phyloP scores from a whole-genome alignment of 2,888 invertebrate genomes.

The Magallana nippona region DNA sequence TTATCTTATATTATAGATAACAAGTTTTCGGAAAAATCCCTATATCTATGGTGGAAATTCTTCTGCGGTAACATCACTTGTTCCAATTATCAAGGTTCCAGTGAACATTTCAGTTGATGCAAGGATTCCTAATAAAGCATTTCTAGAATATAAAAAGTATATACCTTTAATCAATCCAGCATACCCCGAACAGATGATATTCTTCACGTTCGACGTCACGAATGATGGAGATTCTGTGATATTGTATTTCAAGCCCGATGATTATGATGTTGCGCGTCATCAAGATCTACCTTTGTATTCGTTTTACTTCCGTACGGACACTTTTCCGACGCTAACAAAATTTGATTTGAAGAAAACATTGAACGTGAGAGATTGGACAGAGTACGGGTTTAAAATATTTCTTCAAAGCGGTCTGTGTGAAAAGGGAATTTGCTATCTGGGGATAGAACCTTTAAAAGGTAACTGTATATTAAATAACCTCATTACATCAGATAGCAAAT shows the following conservation, averaged over 20 bases:
- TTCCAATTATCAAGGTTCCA: neutral
- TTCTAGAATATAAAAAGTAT: neutral
- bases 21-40: neutral
- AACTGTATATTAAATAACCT: no score
- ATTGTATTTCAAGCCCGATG: conserved; percentile 43
- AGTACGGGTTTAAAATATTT: neutral
- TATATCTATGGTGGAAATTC: conserved; percentile 9
- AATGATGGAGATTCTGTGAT: conserved; percentile 39
- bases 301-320: neutral
- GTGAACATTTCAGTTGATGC: neutral
- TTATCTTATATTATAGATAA: neutral
- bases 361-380: neutral
- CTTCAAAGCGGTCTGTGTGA: neutral
- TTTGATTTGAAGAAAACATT: conserved; percentile 22
- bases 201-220: conserved; percentile 19
- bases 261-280: neutral
- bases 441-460: neutral
- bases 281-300: conserved; percentile 35
- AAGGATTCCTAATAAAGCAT: neutral
- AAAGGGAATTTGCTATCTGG: neutral
- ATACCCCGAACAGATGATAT: conserved; percentile 43
- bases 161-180: conserved; percentile 17
- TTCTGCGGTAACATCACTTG: neutral
- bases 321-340: neutral
- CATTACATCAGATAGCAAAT: neutral